Evolutionary conservation across 1,140 invertebrate species (phyloP).

Genomic region (Formica exsecta): DNA sequence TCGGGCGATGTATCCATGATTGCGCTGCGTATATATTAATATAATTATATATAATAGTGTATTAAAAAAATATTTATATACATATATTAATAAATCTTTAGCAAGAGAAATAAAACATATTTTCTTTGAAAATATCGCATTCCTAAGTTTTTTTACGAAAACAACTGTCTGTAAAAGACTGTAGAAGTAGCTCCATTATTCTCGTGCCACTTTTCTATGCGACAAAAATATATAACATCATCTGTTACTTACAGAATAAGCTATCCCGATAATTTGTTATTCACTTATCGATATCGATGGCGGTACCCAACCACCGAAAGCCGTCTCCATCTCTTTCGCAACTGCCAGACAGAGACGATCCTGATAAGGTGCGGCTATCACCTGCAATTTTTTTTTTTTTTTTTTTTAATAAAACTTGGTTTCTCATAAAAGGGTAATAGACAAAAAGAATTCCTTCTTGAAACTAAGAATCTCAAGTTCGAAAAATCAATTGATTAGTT

Average conservation of each 20-base stretch:
- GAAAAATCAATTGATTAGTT: not conserved
- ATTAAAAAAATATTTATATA: constrained; percentile 12
- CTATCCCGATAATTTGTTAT: not conserved
- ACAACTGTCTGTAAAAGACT: not conserved
- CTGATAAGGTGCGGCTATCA: constrained; percentile 88
- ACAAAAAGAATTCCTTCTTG: not conserved
- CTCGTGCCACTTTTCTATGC: not conserved
- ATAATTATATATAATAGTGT: constrained; percentile 11
- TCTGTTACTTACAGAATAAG: not conserved
- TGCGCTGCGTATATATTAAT: not conserved
- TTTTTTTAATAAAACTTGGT: too few species aligned
- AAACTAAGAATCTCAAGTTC: not conserved
- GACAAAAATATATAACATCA: not conserved
- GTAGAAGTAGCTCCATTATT: not conserved
- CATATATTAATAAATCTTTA: constrained; percentile 14
- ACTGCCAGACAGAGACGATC: constrained; percentile 92
- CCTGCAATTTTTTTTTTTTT: constrained; percentile 84
- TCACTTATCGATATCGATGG: not conserved
- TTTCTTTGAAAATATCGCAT: not conserved
- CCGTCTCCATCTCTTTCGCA: constrained; percentile 92
- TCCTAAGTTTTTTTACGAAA: not conserved
- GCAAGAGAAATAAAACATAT: not conserved
- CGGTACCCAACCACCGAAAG: constrained; percentile 92
- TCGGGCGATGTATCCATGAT: not conserved
- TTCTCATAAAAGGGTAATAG: too few species aligned